Base-by-base conservation (phyloP, 2,888 invertebrate genomes). In the Philaethria dido region DNA sequence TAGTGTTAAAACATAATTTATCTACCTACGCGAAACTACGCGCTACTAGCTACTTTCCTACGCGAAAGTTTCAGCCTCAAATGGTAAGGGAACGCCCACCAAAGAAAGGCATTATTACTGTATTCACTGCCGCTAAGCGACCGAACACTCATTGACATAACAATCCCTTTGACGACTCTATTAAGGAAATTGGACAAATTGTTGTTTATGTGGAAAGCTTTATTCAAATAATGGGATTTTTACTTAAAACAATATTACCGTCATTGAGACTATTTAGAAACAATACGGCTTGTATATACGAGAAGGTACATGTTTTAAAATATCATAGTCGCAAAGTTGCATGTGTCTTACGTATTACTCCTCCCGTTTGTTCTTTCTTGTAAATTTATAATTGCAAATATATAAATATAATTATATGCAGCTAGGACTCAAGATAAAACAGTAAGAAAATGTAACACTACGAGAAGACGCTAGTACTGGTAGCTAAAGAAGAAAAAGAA, bases 141-240 rank as follows among this genome's bases (percentile, higher is more conserved):
- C 62, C n/a, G 16, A 33, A 39, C 61, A 36, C 48, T 62, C 48
- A 62, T 62, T 48, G 48, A 62, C 62, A 48, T 62, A 62, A 62
- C 62, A 62, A 62, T 36, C 48, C 62, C 62, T 62, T 48, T 50
- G 62, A 62, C 36, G 48, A 62, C 50, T 62, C 48, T 39, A 62
- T 62, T 62, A 47, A 62, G 62, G 36, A 62, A 50, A 62, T 62
- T 39, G 39, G n/a, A 36, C 48, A 62, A 62, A 48, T 62, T 62
- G 48, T 62, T 39, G 1, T 45, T 45, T 44, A 44, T 44, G 11
- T 42, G 22, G 6, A 11, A 62, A 22, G 48, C 14, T 50, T 14
- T 50, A 39, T 45, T 29, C 6, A 60, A 60, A 45, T 33, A 44
- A 59, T 39, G 14, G 0, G 14, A 39, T 55, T 55, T 55, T 14